Evolutionary conservation across 2,113 vertebrate species (phyloP).

Genomic region (Platycercus adscitus): DNA sequence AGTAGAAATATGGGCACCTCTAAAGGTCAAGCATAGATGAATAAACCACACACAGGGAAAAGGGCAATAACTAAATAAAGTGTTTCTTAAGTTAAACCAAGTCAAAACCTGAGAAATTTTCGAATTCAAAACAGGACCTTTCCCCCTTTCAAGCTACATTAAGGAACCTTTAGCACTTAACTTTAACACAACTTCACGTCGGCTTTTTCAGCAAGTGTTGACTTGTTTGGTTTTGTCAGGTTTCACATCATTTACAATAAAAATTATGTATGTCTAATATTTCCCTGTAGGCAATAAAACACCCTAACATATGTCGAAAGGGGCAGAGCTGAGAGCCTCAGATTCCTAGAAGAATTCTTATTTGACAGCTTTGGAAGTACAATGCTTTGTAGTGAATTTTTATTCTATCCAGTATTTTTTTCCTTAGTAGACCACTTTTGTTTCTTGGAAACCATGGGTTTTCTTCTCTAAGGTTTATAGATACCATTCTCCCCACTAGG

Average conservation of each 20-base stretch:
- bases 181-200: background rate
- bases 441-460: slow-evolving; percentile 36
- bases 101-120: slow-evolving; percentile 5
- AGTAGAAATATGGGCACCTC: background rate
- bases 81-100: background rate
- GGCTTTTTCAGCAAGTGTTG: slow-evolving; percentile 32
- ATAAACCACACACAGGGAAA: background rate
- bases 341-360: slow-evolving; percentile 24
- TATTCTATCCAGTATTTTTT: slow-evolving; percentile 1
- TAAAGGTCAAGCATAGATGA: background rate
- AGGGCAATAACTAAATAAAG: background rate
- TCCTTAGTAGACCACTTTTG: slow-evolving; percentile 2
- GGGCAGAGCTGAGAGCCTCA: slow-evolving; percentile 16
- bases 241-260: slow-evolving; percentile 10
- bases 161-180: slow-evolving; percentile 32
- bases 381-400: slow-evolving; percentile 9
- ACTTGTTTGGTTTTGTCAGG: slow-evolving; percentile 47
- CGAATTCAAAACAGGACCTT: slow-evolving; percentile 28
- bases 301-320: slow-evolving; percentile 25
- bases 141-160: background rate
- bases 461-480: slow-evolving; percentile 61
- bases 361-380: slow-evolving; percentile 14
- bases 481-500: slow-evolving; percentile 17
- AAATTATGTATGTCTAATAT: slow-evolving; percentile 8
- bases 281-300: slow-evolving; percentile 68